Evolutionary conservation across 2,113 vertebrate species (phyloP), one percentile per base, ranked within the genome.

Genomic region (Drymodes brunneopygia): DNA sequence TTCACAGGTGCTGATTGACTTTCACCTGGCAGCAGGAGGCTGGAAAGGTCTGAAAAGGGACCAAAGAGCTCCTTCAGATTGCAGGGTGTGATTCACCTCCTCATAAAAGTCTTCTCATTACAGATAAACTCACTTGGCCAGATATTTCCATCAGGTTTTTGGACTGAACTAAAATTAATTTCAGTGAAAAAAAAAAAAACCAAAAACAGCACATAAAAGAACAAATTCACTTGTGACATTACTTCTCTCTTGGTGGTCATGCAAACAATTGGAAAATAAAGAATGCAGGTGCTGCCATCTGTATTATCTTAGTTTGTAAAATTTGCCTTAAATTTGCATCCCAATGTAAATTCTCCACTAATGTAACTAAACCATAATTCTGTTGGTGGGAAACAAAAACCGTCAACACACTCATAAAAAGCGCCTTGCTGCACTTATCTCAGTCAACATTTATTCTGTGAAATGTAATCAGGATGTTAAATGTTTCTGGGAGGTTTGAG

Each of bases 401-500:
- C 45, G 44, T 45, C 80, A 78, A 74, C 79, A 69, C 6, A 6
- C 57, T 91, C 79, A 38, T 56, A 75, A 89, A 71, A 81, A 66
- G 42, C 77, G 51, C 38, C 53, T 94, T 86, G 47, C 33, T 71
- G 60, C 54, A 83, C 35, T 71, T 78, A 67, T 53, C 58, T 72
- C 38, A 48, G 62, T 79, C 83, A 71, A 85, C 42, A 80, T 86
- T 92, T 72, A 87, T 47, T 53, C 74, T 83, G 21, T 45, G 61
- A 86, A 91, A 94, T 75, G 36, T 10, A 93, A 83, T 91, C 80
- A 72, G 78, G 81, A 88, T 73, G 50, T 88, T 95, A 92, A 89
- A 81, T 92, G 75, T 72, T 94, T 92, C 83, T 88, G 86, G 77
- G 86, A 95, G 31, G 50, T 60, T 93, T 90, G 78, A 88, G 61